Percentiles rank a stretch among this genome's conserved stretches.
phyloP scores from a whole-genome alignment of 2,888 invertebrate genomes.

The Drosophila bunnanda region DNA sequence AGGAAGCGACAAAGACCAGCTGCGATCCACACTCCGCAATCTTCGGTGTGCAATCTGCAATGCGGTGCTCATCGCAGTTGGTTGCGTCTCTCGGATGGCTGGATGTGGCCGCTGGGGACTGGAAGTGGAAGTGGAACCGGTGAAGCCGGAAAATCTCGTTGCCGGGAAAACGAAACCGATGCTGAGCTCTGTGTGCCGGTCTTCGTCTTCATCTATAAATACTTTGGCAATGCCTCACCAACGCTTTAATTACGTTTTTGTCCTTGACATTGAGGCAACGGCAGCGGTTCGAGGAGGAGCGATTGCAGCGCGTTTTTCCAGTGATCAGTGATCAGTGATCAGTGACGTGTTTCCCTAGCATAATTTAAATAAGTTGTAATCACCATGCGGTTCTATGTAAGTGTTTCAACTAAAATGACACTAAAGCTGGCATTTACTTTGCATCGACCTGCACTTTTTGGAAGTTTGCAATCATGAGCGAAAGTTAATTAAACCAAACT shows the following conservation, averaged over 20 bases:
- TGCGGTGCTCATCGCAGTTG: conserved; percentile 39
- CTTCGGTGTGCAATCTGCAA: conserved; percentile 24
- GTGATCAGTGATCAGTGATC: conserved; percentile 48
- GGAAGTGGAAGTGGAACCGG: conserved; percentile 61
- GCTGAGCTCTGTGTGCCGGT: conserved; percentile 50
- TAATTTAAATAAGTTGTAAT: conserved; percentile 9
- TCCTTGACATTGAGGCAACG: conserved; percentile 82
- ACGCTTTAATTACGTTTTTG: conserved; percentile 83
- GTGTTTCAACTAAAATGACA: conserved; percentile 32
- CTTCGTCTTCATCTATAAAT: conserved; percentile 76
- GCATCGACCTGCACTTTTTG: conserved; percentile 11
- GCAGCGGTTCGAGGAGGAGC: conserved; percentile 34
- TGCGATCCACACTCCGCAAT: conserved; percentile 21
- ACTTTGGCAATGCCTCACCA: conserved; percentile 74
- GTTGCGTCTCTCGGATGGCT: conserved; percentile 25
- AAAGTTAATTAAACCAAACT: conserved; percentile 65
- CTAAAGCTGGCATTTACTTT: background rate
- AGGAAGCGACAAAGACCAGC: conserved; percentile 62
- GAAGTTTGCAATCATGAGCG: conserved; percentile 47
- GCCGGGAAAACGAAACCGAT: conserved; percentile 67
- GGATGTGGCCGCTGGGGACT: conserved; percentile 28
- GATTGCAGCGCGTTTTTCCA: conserved; percentile 55
- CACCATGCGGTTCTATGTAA: conserved; percentile 64
- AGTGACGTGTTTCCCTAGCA: conserved; percentile 31
- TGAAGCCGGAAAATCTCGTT: conserved; percentile 77